Evolutionary conservation across 2,797 vertebrate genomes (phyloP).

Genomic region (Phaenicophaeus curvirostris): DNA sequence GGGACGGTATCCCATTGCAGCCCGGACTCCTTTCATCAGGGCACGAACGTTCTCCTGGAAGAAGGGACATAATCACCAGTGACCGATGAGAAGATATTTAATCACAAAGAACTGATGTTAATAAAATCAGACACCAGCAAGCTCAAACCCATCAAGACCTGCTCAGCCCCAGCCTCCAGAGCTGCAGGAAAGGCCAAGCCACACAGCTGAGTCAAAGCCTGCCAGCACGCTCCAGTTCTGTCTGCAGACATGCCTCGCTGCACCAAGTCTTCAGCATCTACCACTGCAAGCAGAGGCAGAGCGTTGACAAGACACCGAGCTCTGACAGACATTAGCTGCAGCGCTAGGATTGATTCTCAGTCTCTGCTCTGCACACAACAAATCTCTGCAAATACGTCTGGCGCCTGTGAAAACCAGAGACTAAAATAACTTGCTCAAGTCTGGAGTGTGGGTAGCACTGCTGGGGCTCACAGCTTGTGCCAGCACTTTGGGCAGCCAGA

Average conservation of each 20-base stretch:
- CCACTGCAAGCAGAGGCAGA: background rate
- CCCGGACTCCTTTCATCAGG: slow-evolving; percentile 89
- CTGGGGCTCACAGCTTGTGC: background rate
- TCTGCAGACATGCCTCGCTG: background rate
- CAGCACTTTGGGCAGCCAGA: slow-evolving; percentile 33
- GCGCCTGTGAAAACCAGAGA: background rate
- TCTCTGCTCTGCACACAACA: slow-evolving; percentile 21
- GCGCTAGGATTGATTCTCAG: background rate
- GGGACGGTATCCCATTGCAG: slow-evolving; percentile 88
- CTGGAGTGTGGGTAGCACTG: slow-evolving; percentile 27
- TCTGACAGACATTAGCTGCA: background rate
- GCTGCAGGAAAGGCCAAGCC: background rate
- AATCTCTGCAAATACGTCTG: slow-evolving; percentile 40
- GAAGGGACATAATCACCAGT: background rate
- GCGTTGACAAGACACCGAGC: rapidly evolving
- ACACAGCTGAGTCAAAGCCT: background rate
- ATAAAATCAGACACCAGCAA: background rate
- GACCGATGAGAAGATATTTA: rapidly evolving
- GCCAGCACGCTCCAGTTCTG: background rate
- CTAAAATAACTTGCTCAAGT: slow-evolving; percentile 39
- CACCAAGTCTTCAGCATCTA: rapidly evolving
- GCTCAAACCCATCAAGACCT: background rate
- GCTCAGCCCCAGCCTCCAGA: background rate
- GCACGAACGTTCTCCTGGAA: slow-evolving; percentile 90
- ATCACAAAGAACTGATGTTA: background rate